phyloP scores from a whole-genome alignment of 30 jellyfish, hydroid and myxozoan species.

The Pelagia noctiluca region DNA sequence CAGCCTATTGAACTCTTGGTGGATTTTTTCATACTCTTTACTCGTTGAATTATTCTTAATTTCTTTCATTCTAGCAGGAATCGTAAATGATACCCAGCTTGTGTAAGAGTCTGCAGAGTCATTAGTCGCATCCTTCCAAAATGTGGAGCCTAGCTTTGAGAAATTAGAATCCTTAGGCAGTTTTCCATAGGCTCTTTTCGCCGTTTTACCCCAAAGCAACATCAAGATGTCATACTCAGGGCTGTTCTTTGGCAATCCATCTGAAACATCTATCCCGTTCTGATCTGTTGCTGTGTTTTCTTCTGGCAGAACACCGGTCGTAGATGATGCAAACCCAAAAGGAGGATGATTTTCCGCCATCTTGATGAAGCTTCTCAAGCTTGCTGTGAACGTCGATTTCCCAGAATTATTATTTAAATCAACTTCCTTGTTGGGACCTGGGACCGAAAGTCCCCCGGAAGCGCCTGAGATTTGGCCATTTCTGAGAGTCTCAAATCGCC shows the following conservation, averaged over 20 bases:
- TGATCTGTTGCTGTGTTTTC: neutral
- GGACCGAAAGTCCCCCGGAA: no score
- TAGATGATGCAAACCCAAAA: no score
- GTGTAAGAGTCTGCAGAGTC: neutral
- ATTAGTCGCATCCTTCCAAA: neutral
- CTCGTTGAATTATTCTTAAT: neutral
- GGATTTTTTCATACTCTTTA: neutral
- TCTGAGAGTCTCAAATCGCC: no score
- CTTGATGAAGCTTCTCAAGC: no score
- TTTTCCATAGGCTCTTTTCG: neutral
- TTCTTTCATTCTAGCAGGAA: neutral
- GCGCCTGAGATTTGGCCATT: no score
- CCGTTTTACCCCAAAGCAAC: neutral
- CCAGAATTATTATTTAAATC: no score
- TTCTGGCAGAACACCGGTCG: no score
- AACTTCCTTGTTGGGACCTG: no score
- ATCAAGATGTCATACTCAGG: constrained; percentile 1
- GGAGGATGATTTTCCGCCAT: no score
- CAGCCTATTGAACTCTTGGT: neutral
- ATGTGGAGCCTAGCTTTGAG: neutral
- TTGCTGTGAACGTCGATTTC: no score
- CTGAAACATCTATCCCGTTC: neutral
- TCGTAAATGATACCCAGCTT: neutral
- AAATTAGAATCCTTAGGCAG: neutral
- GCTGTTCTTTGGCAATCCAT: neutral